Base-by-base conservation (phyloP, 2,797 vertebrate genomes). In the Eulemur rubriventer region DNA sequence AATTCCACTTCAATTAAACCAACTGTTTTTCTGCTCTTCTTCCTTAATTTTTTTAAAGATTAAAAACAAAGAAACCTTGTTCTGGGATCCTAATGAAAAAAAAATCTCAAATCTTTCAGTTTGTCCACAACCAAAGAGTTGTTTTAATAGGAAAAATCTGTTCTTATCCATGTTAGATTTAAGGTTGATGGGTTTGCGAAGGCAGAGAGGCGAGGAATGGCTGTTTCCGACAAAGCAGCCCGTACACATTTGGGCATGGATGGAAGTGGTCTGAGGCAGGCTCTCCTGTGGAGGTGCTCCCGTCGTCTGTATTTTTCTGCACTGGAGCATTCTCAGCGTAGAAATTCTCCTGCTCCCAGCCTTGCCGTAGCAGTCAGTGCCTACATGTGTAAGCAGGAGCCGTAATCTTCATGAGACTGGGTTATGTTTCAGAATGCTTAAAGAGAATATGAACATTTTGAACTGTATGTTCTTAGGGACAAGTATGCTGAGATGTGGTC, bases 1-100 rank as follows among this genome's bases (percentile, higher is more conserved):
- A 99, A 98, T 99, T 99, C 93, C 99, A 99, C 98, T 99, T 99
- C 98, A 99, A 99, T 98, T 99, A 99, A 98, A 98, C 96, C 97
- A 97, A 97, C 98, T 98, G 30, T 96, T 97, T 98, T 93, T 94
- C 69, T 94, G 91, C 96, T 97, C 93, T 86, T 98, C 95, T 89
- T 98, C 98, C 98, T 98, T 97, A 97, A 96, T 55, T 95, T 17
- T 9, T 97, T 97, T 92, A 95, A 98, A 98, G 98, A 98, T 98
- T 98, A 98, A 97, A 97, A 97, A 95, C 83, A 94, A 97, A 83
- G n/a, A 92, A 98, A 95, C 91, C 52, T 97, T 98, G 9, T 93
- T 98, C 97, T 95, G 91, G 97, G 97, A 98, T 97, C 97, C 96
- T 94, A 97, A 95, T 93, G 95, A 73, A 95, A 97, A 94, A 84